Evolutionary conservation across 1,140 invertebrate genomes (phyloP).

Genomic region (Cardiocondyla obscurior): DNA sequence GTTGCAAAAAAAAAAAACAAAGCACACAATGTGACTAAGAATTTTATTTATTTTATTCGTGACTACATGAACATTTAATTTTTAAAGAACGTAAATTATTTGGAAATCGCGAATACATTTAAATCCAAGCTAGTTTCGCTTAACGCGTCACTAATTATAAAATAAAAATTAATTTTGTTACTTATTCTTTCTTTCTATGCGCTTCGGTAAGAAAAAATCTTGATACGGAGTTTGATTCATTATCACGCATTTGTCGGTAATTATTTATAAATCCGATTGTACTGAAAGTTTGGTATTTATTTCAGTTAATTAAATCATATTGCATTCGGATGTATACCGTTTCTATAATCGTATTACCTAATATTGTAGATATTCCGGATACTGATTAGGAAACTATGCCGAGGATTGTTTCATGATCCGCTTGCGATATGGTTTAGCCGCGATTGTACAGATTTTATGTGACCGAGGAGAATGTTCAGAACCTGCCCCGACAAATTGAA

Average conservation of each 20-base stretch:
- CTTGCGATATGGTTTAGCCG: constrained; percentile 25
- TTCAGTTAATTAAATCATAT: not conserved
- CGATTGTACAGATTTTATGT: constrained; percentile 60
- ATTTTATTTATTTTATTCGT: constrained; percentile 61
- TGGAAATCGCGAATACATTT: not conserved
- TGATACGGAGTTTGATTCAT: not conserved
- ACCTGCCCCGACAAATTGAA: constrained; percentile 54
- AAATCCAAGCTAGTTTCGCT: not conserved
- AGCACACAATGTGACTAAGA: constrained; percentile 43
- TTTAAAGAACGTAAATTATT: constrained; percentile 10
- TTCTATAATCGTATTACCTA: not conserved
- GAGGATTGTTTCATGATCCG: not conserved
- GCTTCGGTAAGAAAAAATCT: not conserved
- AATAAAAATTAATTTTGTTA: not conserved
- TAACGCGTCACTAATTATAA: not conserved
- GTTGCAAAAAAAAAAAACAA: constrained; percentile 44
- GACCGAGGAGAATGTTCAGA: constrained; percentile 50
- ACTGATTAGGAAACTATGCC: constrained; percentile 35
- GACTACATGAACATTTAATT: not conserved
- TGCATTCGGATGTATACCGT: not conserved
- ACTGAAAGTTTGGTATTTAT: not conserved
- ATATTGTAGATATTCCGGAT: not conserved
- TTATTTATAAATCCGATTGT: constrained; percentile 5
- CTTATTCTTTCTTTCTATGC: not conserved
- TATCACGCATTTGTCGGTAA: not conserved